phyloP scores from a whole-genome alignment of 2,113 vertebrate genomes.

The Morone chrysops region DNA sequence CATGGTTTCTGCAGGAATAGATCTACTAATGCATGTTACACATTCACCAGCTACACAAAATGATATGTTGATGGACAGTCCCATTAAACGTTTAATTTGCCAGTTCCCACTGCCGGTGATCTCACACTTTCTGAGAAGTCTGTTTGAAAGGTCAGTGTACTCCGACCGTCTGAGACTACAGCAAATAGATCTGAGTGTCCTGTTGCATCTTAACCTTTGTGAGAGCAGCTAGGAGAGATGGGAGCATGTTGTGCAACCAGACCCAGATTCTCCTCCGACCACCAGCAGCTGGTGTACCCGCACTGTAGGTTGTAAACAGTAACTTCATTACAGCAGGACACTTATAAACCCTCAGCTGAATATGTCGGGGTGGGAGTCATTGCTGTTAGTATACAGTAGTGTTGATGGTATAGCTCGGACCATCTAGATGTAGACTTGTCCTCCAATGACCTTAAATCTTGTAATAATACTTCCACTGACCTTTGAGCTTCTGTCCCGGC shows the following conservation, averaged over 20 bases:
- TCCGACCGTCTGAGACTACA: slow-evolving; percentile 8
- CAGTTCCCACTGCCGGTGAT: slow-evolving; percentile 10
- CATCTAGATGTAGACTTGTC: background rate
- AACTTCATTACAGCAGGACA: slow-evolving; percentile 16
- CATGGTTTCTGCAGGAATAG: too few species aligned
- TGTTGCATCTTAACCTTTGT: slow-evolving; percentile 72
- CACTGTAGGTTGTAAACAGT: slow-evolving; percentile 19
- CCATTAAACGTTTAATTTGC: background rate
- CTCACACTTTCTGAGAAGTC: slow-evolving; percentile 27
- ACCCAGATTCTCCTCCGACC: slow-evolving; percentile 47
- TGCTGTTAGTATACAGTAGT: background rate
- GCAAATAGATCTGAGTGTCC: slow-evolving; percentile 65
- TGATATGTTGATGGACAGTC: background rate
- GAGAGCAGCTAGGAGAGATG: slow-evolving; percentile 32
- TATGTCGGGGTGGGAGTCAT: background rate
- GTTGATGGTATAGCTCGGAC: background rate
- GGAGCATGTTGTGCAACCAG: slow-evolving; percentile 48
- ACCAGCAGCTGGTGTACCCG: slow-evolving; percentile 46
- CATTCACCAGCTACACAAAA: too few species aligned
- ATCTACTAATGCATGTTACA: too few species aligned
- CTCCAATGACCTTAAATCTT: background rate
- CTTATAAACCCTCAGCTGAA: background rate
- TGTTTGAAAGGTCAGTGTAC: slow-evolving; percentile 69
- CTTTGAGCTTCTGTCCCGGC: slow-evolving; percentile 88
- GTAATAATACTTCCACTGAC: slow-evolving; percentile 70